These are phyloP conservation scores for Bufo gargarizans DNA, from an alignment of 2,113 vertebrate genomes.

Conservation along the genomic window DNA sequence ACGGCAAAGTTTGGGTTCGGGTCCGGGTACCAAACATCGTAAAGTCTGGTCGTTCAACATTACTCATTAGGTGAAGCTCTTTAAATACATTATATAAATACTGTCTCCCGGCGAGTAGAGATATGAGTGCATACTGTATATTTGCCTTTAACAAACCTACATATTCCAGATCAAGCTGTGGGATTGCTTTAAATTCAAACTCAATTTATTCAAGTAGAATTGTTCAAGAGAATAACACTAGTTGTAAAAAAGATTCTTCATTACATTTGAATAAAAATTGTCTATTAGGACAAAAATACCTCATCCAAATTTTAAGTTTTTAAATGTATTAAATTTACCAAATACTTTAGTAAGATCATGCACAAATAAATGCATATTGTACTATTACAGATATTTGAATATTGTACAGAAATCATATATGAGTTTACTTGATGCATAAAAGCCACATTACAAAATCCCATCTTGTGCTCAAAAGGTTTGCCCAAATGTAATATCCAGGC, in stretches of 20 bases:
- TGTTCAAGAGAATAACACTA: neutral
- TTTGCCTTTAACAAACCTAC: neutral
- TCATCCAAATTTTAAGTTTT: neutral
- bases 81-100: constrained; percentile 24
- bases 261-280: neutral
- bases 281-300: neutral
- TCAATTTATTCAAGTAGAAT: neutral
- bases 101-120: neutral
- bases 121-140: neutral
- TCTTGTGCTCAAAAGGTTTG: no score
- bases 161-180: neutral
- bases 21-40: no score
- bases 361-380: neutral
- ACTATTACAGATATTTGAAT: no score
- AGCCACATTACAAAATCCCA: no score
- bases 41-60: no score
- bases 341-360: neutral
- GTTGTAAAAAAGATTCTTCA: neutral
- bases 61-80: neutral
- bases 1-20: no score
- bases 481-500: no score
- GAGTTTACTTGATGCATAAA: no score
- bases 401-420: no score
- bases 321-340: neutral
- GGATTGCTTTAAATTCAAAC: neutral